Evolutionary conservation across 2,113 vertebrate species (phyloP).

Genomic region (Thymallus thymallus): DNA sequence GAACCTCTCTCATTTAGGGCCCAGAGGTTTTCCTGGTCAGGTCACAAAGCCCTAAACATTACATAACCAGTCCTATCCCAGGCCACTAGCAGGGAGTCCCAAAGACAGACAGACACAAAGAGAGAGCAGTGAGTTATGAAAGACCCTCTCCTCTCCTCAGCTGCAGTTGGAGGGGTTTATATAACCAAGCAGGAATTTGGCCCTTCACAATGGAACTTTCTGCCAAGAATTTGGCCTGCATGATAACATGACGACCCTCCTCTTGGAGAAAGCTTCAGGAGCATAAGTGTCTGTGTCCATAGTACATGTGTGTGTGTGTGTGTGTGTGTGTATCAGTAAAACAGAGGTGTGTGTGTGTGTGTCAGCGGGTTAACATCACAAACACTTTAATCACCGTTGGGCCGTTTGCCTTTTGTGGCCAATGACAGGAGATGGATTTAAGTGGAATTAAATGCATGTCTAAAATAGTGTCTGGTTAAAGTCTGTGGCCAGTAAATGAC

Average conservation of each 20-base stretch:
- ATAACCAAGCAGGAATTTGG: conserved; percentile 48
- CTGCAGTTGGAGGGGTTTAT: conserved; percentile 8
- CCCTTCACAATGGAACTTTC: conserved; percentile 35
- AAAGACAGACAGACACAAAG: neutral
- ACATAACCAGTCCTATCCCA: neutral
- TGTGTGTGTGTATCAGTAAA: neutral
- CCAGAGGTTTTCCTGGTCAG: too few species aligned
- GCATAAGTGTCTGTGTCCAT: too few species aligned
- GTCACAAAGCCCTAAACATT: neutral
- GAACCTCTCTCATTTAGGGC: neutral
- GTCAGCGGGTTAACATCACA: too few species aligned
- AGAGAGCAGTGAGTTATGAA: neutral
- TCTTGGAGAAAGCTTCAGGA: conserved; percentile 12
- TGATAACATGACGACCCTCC: conserved; percentile 27
- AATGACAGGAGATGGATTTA: neutral
- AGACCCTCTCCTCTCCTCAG: neutral
- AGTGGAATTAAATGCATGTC: neutral
- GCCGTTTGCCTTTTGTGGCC: neutral
- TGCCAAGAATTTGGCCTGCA: conserved; percentile 25
- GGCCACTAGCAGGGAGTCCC: neutral
- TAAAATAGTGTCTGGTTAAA: neutral
- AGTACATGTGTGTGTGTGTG: neutral
- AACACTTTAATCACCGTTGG: too few species aligned
- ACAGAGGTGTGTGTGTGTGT: conserved; percentile 11
- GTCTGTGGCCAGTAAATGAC: too few species aligned